phyloP scores from a whole-genome alignment of 1,140 invertebrate species.

The Dendroctonus ponderosae region DNA sequence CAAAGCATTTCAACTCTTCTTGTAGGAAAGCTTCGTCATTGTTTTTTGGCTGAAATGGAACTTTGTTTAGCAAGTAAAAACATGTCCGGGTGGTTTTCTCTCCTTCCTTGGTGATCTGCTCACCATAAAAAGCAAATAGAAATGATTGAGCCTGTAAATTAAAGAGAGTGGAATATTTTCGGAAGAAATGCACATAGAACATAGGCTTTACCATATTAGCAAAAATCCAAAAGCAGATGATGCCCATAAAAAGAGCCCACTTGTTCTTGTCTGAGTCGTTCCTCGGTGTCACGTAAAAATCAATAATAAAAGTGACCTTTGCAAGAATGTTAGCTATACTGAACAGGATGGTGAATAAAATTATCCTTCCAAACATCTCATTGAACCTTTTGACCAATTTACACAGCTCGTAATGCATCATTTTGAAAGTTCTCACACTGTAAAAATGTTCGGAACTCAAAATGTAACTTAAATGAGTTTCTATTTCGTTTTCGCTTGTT shows the following conservation, averaged over 20 bases:
- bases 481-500: constrained; percentile 2
- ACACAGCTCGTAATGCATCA: constrained; percentile 29
- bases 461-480: constrained; percentile 17
- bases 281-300: constrained; percentile 13
- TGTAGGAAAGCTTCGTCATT: constrained; percentile 22
- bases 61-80: constrained; percentile 28
- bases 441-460: constrained; percentile 31
- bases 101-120: constrained; percentile 25
- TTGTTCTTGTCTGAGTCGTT: constrained; percentile 11
- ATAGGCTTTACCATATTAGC: constrained; percentile 15
- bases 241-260: constrained; percentile 20
- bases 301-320: constrained; percentile 28
- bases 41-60: constrained; percentile 16
- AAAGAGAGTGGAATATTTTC: neutral
- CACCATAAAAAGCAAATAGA: constrained; percentile 29
- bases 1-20: constrained; percentile 24
- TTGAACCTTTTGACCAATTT: constrained; percentile 26
- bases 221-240: constrained; percentile 31
- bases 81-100: constrained; percentile 30
- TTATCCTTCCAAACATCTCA: constrained; percentile 31
- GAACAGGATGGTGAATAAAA: constrained; percentile 26
- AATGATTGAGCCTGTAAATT: constrained; percentile 25
- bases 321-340: constrained; percentile 28
- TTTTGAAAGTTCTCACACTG: constrained; percentile 28
- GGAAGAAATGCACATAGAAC: neutral